A percentile compares a stretch with the other conserved stretches of the same genome.
Conservation (phyloP, 2,888 invertebrate species). For the Uloborus plumipes region DNA sequence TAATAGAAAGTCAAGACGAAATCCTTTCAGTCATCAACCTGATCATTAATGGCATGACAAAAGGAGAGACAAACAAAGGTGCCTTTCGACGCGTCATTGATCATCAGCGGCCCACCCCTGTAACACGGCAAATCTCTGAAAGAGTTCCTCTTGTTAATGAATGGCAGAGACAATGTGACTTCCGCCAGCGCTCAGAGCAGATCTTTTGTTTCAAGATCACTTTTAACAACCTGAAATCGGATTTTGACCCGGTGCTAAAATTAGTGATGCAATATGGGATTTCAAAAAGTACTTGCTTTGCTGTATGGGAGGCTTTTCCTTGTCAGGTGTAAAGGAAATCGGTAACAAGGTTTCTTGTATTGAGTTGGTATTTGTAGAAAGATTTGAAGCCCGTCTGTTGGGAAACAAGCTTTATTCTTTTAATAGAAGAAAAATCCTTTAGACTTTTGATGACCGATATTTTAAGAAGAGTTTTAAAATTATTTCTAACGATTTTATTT, state of each 20-base stretch:
- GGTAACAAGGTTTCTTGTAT: no score
- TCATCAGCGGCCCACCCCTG: slow-evolving; percentile 1
- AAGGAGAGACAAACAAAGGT: slow-evolving; percentile 2
- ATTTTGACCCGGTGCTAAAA: slow-evolving; percentile 2
- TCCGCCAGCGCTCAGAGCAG: slow-evolving; percentile 11
- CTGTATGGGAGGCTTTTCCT: background rate
- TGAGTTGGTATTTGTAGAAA: no score
- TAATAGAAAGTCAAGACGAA: no score
- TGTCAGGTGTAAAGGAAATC: background rate
- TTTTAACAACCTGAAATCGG: slow-evolving; percentile 7
- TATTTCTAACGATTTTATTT: no score
- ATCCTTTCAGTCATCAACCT: no score
- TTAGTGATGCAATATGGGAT: slow-evolving; percentile 7
- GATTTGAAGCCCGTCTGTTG: no score
- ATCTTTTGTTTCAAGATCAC: slow-evolving; percentile 17
- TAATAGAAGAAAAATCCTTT: no score
- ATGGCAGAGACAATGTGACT: slow-evolving; percentile 6
- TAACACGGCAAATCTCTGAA: background rate
- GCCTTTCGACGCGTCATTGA: slow-evolving; percentile 13
- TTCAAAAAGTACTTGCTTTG: background rate
- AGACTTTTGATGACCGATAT: no score
- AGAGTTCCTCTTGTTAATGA: background rate
- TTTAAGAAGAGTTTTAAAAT: no score
- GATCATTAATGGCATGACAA: background rate
- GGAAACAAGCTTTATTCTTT: no score